phyloP scores from a whole-genome alignment of 1,140 invertebrate genomes.

The Apocrypta bakeri region DNA sequence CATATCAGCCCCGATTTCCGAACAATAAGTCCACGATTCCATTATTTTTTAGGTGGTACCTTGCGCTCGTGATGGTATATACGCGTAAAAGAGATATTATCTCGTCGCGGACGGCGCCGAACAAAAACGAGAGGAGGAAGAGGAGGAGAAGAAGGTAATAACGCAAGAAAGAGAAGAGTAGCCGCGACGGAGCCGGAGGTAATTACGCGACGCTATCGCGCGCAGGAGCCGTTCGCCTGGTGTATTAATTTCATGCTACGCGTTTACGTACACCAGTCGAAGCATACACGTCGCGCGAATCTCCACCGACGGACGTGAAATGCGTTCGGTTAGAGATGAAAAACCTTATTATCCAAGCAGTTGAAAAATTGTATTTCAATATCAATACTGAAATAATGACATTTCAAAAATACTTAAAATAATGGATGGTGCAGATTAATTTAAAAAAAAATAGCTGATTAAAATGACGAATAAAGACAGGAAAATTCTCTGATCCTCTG shows the following conservation, averaged over 20 bases:
- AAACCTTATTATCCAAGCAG: background rate
- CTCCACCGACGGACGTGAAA: background rate
- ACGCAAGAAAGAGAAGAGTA: conserved; percentile 15
- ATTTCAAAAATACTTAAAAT: no score
- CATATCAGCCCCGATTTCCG: conserved; percentile 29
- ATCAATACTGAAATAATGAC: no score
- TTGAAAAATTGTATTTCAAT: no score
- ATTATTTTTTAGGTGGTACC: background rate
- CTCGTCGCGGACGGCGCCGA: background rate
- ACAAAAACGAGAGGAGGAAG: background rate
- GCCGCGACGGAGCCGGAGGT: conserved; percentile 28
- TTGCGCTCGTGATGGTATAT: background rate
- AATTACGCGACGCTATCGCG: conserved; percentile 39
- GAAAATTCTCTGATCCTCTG: no score
- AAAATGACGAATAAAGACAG: no score
- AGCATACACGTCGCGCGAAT: conserved; percentile 1
- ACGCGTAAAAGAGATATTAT: conserved; percentile 37
- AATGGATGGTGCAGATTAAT: no score
- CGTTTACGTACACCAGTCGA: conserved; percentile 23
- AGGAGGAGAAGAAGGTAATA: conserved; percentile 12
- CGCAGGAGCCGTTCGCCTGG: conserved; percentile 1
- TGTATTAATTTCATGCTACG: conserved; percentile 42
- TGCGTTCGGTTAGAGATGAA: no score
- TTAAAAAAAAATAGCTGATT: no score
- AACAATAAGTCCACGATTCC: conserved; percentile 33